Evolutionary conservation across 2,113 vertebrate genomes (phyloP), one percentile per base, ranked within the genome.

Genomic region (Syrmaticus mikado): DNA sequence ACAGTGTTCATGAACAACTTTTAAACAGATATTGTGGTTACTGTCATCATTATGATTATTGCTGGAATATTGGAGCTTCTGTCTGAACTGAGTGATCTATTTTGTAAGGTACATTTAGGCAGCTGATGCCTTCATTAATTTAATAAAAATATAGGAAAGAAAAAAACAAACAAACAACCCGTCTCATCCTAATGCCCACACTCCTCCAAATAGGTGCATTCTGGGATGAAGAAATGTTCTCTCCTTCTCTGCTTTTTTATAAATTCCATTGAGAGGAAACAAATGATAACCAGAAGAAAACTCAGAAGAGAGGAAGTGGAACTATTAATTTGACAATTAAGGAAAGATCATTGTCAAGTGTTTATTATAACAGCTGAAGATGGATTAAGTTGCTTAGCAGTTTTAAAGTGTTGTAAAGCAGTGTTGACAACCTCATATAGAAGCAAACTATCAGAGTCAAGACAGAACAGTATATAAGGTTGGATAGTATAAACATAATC

Each of bases 251-350:
- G 10, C 14, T 43, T 79, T 79, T 80, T 65, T 84, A 13, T 64
- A 27, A 87, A 76, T 22, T 78, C 41, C 27, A 41, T 36, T 73
- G 81, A 90, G 30, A 19, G 28, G 91, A 94, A 94, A 78, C 12
- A 84, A 55, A 70, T 87, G 85, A 90, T 41, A n/a, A 61, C 11
- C 76, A 85, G 36, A 50, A 79, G 30, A 65, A 87, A 85, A 90
- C 82, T 76, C 50, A 82, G 81, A 90, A 78, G 55, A 82, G 32
- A 66, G 32, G 84, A 67, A 84, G 50, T 79, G 62, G 18, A 90
- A 87, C 20, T 78, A 83, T 67, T 92, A 90, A 92, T 68, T 78
- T 22, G 76, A 24, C 53, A 93, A 74, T 91, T 93, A 93, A 91
- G 30, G 28, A 73, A 93, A 72, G 36, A 91, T 93, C n/a, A 88